Evolutionary conservation across 1,140 invertebrate genomes (phyloP), one percentile per base, ranked within the genome.

Genomic region (Eufriesea mexicana): DNA sequence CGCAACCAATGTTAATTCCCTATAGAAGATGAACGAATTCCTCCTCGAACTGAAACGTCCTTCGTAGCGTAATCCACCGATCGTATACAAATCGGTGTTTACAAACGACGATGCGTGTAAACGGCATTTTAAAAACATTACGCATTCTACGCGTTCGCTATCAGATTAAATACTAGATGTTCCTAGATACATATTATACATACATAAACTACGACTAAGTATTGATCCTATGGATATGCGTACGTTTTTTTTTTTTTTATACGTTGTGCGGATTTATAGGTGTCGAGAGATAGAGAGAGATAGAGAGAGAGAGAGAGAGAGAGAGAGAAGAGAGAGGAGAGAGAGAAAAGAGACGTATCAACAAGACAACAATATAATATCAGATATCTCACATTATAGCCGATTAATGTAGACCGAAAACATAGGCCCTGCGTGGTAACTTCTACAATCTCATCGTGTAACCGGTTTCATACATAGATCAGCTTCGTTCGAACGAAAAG

Each of bases 141-240:
- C 70, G 62, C 67, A 62, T 79, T 51, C 75, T 86, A 87, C 68
- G 73, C 85, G 72, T 80, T 67, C 35, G 61, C 71, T 73, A 80
- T 75, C 47, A 78, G 79, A 72, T 82, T 76, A 70, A 85, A 83
- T 85, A 20, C 78, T 84, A 71, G 42, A 68, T 51, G 79, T 85
- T 45, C n/a, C 86, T 87, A 88, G 64, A 85, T 88, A 88, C 86
- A 88, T 85, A 88, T 88, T 88, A 82, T 88, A 88, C 86, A 88
- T 88, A 88, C 66, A 88, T 73, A 54, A 85, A 71, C 83, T 88
- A 88, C 80, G 61, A 54, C 75, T 88, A 73, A 71, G 80, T 88
- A 89, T 83, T 76, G 74, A 89, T 75, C 84, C 89, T 92, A 91
- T 86, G 62, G 91, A 92, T 92, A 92, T 92, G 91, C 90, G 84